These are phyloP conservation scores for Neogobius melanostomus DNA, from an alignment of 2,113 vertebrate genomes.

Conservation along the genomic window DNA sequence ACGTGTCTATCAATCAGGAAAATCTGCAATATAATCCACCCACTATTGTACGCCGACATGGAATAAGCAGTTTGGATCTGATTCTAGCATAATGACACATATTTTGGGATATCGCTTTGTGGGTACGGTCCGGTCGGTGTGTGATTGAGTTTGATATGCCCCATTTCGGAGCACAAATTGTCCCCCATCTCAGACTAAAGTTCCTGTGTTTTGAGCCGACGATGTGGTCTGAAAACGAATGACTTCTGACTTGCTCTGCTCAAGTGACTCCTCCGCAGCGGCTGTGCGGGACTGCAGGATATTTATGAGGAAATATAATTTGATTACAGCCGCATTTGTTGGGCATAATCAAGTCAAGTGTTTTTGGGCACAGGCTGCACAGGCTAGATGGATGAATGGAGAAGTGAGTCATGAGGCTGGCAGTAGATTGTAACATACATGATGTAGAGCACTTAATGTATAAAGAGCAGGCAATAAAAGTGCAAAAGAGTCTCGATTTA, in stretches of 20 bases:
- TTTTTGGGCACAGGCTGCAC: not conserved
- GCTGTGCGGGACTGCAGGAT: not conserved
- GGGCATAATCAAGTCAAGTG: conserved; percentile 16
- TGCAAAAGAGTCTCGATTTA: not conserved
- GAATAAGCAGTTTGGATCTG: not conserved
- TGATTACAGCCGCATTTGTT: conserved; percentile 12
- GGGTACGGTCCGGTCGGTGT: not conserved
- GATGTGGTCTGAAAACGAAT: conserved; percentile 7
- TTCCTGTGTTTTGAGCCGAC: not conserved
- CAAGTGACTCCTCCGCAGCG: conserved; percentile 9
- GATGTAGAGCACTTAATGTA: not conserved
- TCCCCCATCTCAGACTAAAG: not conserved
- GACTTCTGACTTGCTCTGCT: conserved; percentile 13
- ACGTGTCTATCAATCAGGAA: too few relatives aligned
- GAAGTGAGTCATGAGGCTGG: not conserved
- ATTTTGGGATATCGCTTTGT: not conserved
- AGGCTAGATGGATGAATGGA: not conserved
- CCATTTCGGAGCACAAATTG: not conserved
- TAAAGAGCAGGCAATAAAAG: too few relatives aligned
- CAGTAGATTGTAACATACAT: not conserved
- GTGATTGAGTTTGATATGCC: not conserved
- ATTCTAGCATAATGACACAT: not conserved
- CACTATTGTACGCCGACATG: not conserved
- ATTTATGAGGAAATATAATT: conserved; percentile 18
- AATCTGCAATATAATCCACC: not conserved